Conservation (phyloP, 1,140 invertebrate genomes). For the Dendrolimus punctatus region DNA sequence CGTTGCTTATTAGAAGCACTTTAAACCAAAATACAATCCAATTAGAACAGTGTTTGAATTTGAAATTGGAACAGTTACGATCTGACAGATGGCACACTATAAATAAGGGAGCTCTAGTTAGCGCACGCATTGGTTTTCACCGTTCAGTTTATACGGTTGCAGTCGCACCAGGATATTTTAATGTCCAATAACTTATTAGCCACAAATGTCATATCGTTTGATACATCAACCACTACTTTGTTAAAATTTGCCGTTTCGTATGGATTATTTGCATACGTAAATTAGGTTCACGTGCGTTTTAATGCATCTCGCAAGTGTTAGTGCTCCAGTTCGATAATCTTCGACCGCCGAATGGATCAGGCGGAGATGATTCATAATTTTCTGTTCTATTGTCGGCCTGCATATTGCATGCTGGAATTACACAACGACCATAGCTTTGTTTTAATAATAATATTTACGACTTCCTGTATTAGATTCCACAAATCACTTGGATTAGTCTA, state of each 20-base stretch:
- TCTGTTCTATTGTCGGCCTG: conserved; percentile 63
- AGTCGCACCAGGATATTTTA: conserved; percentile 39
- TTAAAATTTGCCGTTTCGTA: conserved; percentile 41
- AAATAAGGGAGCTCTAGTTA: conserved; percentile 53
- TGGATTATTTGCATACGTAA: conserved; percentile 57
- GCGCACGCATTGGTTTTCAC: conserved; percentile 27
- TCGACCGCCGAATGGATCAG: conserved; percentile 57
- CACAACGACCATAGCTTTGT: conserved; percentile 52
- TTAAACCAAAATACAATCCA: conserved; percentile 67
- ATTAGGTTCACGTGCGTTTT: conserved; percentile 68
- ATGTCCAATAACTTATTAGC: conserved; percentile 50
- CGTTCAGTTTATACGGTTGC: conserved; percentile 28
- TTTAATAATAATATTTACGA: conserved; percentile 15
- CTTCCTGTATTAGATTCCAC: conserved; percentile 2
- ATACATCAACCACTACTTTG: conserved; percentile 60
- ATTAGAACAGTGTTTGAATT: conserved; percentile 64
- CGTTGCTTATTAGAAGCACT: conserved; percentile 59
- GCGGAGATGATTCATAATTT: conserved; percentile 62
- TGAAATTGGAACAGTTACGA: conserved; percentile 61
- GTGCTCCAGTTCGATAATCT: conserved; percentile 69
- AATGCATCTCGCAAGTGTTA: conserved; percentile 64
- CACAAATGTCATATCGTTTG: conserved; percentile 55
- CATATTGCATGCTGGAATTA: conserved; percentile 52
- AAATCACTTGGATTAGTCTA: not conserved
- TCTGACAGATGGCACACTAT: conserved; percentile 67